phyloP scores from a whole-genome alignment of 2,113 vertebrate species.

The Myotis yumanensis region DNA sequence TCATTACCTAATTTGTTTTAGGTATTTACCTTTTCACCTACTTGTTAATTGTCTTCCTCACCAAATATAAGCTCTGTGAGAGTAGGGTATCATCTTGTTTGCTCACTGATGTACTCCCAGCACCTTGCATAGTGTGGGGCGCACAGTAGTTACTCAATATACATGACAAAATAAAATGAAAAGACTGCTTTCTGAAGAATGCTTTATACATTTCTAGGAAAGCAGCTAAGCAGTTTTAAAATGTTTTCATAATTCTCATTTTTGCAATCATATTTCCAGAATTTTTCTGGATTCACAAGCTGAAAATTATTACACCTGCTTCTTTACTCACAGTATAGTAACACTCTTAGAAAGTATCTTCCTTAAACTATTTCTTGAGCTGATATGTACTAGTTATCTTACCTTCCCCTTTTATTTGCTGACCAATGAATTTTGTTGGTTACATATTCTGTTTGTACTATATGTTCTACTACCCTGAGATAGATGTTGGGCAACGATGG shows the following conservation, averaged over 20 bases:
- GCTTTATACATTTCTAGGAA: neutral
- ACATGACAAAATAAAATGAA: neutral
- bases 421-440: neutral
- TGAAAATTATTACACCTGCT: neutral
- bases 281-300: neutral
- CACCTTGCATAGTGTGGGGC: neutral
- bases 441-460: neutral
- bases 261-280: conserved; percentile 17
- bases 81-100: no score
- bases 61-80: neutral
- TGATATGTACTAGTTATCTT: neutral
- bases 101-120: neutral
- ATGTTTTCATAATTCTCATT: neutral
- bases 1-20: neutral
- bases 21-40: neutral
- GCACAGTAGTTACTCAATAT: neutral
- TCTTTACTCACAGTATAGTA: neutral
- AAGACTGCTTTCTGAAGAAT: neutral
- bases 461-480: neutral
- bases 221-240: neutral
- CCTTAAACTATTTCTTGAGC: neutral
- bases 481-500: neutral
- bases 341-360: neutral
- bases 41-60: neutral
- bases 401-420: neutral